Evolutionary conservation across 92 coral and sea anemone genomes (phyloP), one percentile per base, ranked within the genome.

Genomic region (Zoanthus sansibaricus): DNA sequence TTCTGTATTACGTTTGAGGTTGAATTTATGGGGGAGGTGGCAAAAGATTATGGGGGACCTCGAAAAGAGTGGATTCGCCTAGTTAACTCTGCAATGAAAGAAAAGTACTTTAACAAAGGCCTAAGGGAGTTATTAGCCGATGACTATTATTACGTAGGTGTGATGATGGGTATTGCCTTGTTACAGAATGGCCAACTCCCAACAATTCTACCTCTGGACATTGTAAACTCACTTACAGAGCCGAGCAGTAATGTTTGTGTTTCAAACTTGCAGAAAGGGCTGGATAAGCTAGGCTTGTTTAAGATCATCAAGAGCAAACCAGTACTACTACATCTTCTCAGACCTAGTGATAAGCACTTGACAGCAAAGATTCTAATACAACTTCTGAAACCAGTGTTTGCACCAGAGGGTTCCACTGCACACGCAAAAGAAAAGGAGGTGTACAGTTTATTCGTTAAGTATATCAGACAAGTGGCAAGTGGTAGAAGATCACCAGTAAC

Each of bases 381-480:
- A 5, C 56, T 89, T 21, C 86, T 83, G 77, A 72, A 59, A 59
- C 94, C 92, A 32, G 31, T 64, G 76, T 93, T 91, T 71, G 87
- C 93, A 30, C 77, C 87, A 72, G 94, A 86, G 56, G 92, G 92
- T 21, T 91, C 92, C 17, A 44, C 91, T 45, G 51, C 90, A 9
- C 25, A 18, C 68, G 32, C 56, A 17, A 83, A 55, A 49, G 94
- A 91, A 89, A 91, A 91, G 83, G 47, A 78, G 58, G 52, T 88
- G 6, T 91, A 84, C 88, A 83, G 92, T 73, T 82, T 86, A 33
- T 94, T 94, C 85, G 79, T 91, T 11, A 89, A 91, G 75, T 94
- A 91, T 90, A 86, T 92, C n/a, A 87, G 93, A 78, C 87, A 94
- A 88, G 92, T 79, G 33, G 90, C 91, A 31, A 92, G 93, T 90